Conservation (phyloP, 2,113 vertebrate genomes). For the Coreoperca whiteheadi region DNA sequence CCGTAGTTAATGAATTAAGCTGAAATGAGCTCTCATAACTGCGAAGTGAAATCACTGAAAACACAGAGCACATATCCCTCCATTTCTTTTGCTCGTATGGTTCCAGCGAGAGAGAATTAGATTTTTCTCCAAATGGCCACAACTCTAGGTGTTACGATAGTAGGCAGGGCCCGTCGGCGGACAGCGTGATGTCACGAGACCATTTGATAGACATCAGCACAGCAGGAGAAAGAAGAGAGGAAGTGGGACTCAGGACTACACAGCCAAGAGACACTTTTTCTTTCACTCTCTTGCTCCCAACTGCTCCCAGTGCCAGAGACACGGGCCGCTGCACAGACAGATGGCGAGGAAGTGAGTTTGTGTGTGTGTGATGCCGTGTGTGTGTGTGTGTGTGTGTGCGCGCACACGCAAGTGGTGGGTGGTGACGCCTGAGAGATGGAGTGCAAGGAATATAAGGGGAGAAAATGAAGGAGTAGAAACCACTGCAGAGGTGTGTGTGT, state of each 20-base stretch:
- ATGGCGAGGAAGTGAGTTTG: conserved; percentile 71
- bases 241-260: conserved; percentile 60
- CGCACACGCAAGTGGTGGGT: conserved; percentile 28
- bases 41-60: conserved; percentile 26
- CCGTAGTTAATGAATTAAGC: conserved; percentile 52
- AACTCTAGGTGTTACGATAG: conserved; percentile 23
- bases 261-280: conserved; percentile 73
- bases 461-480: conserved; percentile 44
- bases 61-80: background rate
- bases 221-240: conserved; percentile 56
- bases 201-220: conserved; percentile 70
- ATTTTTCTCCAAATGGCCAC: conserved; percentile 34
- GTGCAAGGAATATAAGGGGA: conserved; percentile 42
- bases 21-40: conserved; percentile 32
- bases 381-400: conserved; percentile 17
- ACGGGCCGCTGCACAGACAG: conserved; percentile 80
- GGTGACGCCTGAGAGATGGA: conserved; percentile 70
- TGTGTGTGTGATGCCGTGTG: conserved; percentile 8
- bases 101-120: background rate
- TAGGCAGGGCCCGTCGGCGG: conserved; percentile 37
- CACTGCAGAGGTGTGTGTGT: conserved; percentile 47
- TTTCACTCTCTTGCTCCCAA: conserved; percentile 71
- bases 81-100: background rate
- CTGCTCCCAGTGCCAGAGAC: conserved; percentile 76
- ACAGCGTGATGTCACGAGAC: conserved; percentile 56